phyloP scores from a whole-genome alignment of 2,113 vertebrate genomes.

The rat (Rattus norvegicus) region DNA sequence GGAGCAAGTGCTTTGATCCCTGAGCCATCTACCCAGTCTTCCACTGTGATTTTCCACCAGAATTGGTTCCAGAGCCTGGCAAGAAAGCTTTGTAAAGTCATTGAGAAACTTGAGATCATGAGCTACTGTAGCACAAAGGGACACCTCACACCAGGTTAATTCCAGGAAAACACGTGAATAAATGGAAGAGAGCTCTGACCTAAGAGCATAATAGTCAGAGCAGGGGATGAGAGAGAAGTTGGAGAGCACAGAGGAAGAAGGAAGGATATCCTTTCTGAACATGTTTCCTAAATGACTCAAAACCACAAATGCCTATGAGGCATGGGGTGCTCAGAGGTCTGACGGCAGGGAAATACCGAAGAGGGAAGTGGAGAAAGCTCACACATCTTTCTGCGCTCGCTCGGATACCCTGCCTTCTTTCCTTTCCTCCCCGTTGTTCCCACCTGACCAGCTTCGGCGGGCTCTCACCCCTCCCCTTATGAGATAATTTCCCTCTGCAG shows the following conservation, averaged over 20 bases:
- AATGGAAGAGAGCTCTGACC: not conserved
- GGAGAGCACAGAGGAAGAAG: not conserved
- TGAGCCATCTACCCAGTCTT: not conserved
- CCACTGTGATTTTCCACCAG: not conserved
- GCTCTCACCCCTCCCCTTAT: constrained; percentile 42
- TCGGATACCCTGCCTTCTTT: not conserved
- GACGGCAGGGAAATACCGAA: no score
- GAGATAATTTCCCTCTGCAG: constrained; percentile 74
- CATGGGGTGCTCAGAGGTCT: not conserved
- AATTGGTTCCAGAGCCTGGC: not conserved
- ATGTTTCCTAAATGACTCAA: not conserved
- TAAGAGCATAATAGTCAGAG: not conserved
- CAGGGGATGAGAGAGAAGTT: not conserved
- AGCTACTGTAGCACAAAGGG: no score
- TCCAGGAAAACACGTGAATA: not conserved
- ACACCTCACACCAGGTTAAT: not conserved
- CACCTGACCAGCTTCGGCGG: not conserved
- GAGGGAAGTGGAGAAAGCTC: not conserved
- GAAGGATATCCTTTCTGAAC: not conserved
- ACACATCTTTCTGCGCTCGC: fast-evolving
- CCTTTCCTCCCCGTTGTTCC: not conserved
- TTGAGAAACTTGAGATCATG: not conserved
- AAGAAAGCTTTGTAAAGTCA: not conserved
- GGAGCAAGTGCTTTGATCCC: not conserved
- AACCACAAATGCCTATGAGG: not conserved